These are phyloP conservation scores for Pangasius krempfi DNA, from an alignment of 2,797 vertebrate species.

Conservation along the genomic window DNA sequence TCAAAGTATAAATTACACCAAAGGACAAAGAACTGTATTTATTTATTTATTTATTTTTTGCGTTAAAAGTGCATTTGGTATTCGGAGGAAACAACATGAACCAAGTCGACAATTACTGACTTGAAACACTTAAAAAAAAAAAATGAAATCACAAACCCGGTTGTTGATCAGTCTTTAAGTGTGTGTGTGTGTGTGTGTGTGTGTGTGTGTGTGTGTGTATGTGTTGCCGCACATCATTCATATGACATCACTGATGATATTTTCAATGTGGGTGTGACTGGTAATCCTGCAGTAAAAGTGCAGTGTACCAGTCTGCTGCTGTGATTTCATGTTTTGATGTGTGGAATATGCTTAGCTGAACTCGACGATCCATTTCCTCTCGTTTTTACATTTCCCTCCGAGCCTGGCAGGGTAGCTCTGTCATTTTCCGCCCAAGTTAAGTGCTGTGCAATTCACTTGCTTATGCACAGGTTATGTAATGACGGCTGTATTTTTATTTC, in stretches of 20 bases:
- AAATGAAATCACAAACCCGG: background rate
- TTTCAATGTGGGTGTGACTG: background rate
- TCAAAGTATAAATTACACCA: background rate
- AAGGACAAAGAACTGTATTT: background rate
- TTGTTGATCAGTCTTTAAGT: background rate
- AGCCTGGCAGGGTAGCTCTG: constrained; percentile 63
- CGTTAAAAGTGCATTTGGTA: background rate
- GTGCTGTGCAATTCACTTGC: constrained; percentile 59
- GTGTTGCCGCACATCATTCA: background rate
- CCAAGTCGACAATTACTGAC: background rate
- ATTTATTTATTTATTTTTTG: background rate
- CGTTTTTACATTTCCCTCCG: constrained; percentile 41
- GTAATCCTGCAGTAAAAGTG: background rate
- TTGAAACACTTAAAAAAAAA: background rate
- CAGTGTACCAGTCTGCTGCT: background rate
- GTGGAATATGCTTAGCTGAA: constrained; percentile 28
- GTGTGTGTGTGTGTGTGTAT: background rate
- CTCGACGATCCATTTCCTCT: background rate
- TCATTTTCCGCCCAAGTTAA: constrained; percentile 67
- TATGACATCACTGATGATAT: background rate
- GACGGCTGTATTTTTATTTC: constrained; percentile 51
- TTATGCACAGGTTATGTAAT: constrained; percentile 66
- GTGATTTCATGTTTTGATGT: constrained; percentile 44
- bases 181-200: background rate
- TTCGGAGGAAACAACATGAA: background rate